Conservation (phyloP, 2,888 invertebrate species). For the Pharmacophagus antenor region DNA sequence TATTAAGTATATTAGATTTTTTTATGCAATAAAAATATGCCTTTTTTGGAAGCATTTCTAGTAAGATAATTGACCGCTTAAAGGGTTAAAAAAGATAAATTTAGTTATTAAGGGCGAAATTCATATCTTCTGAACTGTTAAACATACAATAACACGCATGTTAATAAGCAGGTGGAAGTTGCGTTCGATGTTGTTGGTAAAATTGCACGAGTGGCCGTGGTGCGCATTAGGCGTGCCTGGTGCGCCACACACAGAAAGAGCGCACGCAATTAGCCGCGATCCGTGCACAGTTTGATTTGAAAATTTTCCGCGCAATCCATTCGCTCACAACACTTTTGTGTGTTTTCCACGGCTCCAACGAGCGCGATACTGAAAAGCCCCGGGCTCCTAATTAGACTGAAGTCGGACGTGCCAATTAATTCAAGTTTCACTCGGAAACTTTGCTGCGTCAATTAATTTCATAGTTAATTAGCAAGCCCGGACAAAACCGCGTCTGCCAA, state of each 20-base stretch:
- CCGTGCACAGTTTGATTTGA: slow-evolving; percentile 42
- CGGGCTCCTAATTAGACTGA: slow-evolving; percentile 80
- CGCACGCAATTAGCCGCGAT: slow-evolving; percentile 47
- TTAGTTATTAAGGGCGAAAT: not conserved
- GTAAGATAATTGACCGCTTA: no score
- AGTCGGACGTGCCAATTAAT: slow-evolving; percentile 81
- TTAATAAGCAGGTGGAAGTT: slow-evolving; percentile 6
- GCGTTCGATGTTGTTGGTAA: slow-evolving; percentile 25
- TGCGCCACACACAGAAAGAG: slow-evolving; percentile 27
- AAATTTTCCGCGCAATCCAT: slow-evolving; percentile 51
- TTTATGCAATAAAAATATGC: no score
- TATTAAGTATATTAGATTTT: no score
- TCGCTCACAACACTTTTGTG: slow-evolving; percentile 73
- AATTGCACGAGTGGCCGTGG: slow-evolving; percentile 12
- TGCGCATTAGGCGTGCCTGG: slow-evolving; percentile 32
- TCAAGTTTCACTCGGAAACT: slow-evolving; percentile 81
- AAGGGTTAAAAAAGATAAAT: not conserved
- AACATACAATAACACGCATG: not conserved
- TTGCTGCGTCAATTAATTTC: slow-evolving; percentile 81
- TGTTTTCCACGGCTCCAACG: slow-evolving; percentile 76
- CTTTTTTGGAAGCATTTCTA: no score
- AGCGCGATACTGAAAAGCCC: slow-evolving; percentile 78
- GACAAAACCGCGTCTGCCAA: slow-evolving; percentile 74
- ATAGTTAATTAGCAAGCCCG: slow-evolving; percentile 79
- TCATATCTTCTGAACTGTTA: slow-evolving; percentile 1